These are phyloP conservation scores for Drosophila mayaguana DNA, from an alignment of 2,888 invertebrate genomes.

Conservation along the genomic window DNA sequence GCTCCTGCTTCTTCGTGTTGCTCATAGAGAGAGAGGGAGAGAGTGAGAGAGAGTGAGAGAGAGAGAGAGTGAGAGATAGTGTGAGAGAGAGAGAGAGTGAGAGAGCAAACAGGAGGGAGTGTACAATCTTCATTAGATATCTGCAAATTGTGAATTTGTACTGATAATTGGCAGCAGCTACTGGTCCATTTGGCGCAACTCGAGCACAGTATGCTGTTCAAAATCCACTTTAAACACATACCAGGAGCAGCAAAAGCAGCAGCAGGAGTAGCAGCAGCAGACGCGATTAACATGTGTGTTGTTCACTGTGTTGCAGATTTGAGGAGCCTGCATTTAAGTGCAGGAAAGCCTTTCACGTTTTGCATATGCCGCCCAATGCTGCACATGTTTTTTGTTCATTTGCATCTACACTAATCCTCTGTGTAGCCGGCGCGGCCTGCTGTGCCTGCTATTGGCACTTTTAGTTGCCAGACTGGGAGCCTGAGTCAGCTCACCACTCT, in stretches of 20 bases:
- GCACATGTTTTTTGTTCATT: conserved; percentile 71
- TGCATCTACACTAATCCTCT: conserved; percentile 73
- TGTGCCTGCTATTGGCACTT: conserved; percentile 45
- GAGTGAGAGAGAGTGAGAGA: background rate
- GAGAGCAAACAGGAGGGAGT: background rate
- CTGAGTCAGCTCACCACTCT: conserved; percentile 32
- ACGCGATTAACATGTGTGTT: conserved; percentile 65
- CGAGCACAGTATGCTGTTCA: conserved; percentile 48
- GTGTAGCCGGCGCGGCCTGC: conserved; percentile 20
- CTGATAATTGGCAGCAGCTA: conserved; percentile 73
- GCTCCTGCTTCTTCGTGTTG: background rate
- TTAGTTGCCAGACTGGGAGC: conserved; percentile 28
- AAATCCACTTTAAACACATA: conserved; percentile 62
- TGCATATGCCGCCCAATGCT: conserved; percentile 63
- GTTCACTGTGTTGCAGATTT: conserved; percentile 34
- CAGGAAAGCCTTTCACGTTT: conserved; percentile 47
- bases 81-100: background rate
- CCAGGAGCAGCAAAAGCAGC: conserved; percentile 19
- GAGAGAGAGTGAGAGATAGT: background rate
- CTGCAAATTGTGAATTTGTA: conserved; percentile 40
- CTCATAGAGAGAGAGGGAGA: background rate
- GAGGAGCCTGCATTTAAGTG: conserved; percentile 69
- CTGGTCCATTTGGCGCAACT: conserved; percentile 59
- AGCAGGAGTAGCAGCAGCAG: conserved; percentile 18
- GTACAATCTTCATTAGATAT: conserved; percentile 3